Percentiles rank a stretch among this genome's conserved stretches.
phyloP scores from a whole-genome alignment of 1,140 invertebrate species.

The Drosophila carrolli region DNA sequence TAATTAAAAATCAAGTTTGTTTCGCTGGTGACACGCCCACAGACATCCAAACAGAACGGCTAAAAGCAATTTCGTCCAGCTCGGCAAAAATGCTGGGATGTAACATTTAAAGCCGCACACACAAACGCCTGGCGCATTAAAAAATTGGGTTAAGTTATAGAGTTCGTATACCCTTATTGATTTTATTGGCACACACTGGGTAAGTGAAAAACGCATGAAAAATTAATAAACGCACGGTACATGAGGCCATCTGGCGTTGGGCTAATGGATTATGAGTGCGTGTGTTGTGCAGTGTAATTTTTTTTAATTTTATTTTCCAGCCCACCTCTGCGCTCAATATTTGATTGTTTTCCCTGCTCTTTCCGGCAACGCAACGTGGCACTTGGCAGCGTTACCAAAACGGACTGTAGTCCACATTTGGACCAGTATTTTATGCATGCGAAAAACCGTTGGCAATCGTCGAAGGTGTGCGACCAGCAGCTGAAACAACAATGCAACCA shows the following conservation, averaged over 20 bases:
- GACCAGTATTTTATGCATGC: constrained; percentile 26
- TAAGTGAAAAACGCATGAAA: constrained; percentile 54
- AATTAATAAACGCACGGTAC: constrained; percentile 61
- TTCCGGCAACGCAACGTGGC: constrained; percentile 13
- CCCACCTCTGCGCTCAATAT: constrained; percentile 54
- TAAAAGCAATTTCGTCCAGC: constrained; percentile 38
- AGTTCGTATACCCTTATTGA: constrained; percentile 34
- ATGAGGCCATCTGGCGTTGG: constrained; percentile 58
- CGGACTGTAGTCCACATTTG: constrained; percentile 40
- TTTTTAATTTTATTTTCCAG: constrained; percentile 27
- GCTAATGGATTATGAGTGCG: constrained; percentile 76
- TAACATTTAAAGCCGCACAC: constrained; percentile 52
- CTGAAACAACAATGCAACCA: constrained; percentile 39
- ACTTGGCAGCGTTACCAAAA: constrained; percentile 47
- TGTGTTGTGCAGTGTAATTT: constrained; percentile 47
- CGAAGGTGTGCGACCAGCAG: constrained; percentile 42
- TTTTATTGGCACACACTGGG: constrained; percentile 40
- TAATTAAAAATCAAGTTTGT: constrained; percentile 77
- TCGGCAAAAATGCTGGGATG: constrained; percentile 26
- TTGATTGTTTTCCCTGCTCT: constrained; percentile 67
- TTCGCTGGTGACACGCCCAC: constrained; percentile 39
- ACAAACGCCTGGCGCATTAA: constrained; percentile 20
- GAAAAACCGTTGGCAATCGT: constrained; percentile 42
- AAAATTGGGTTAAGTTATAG: constrained; percentile 69
- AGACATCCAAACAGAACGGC: constrained; percentile 25